phyloP scores from a whole-genome alignment of 2,888 invertebrate genomes.

The Gasteruption jaculator region DNA sequence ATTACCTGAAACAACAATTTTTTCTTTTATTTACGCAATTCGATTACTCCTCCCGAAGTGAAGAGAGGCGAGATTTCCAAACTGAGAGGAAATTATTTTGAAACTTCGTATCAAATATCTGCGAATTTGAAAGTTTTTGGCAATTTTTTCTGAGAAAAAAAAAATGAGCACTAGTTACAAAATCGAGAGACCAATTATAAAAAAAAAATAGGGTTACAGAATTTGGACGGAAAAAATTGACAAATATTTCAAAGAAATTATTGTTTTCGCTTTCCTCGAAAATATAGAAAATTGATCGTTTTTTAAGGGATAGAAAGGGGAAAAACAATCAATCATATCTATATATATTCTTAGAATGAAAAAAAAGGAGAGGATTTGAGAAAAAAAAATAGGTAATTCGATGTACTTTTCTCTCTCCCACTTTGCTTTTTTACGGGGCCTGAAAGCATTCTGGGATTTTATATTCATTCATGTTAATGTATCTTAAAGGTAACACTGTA shows the following conservation, averaged over 20 bases:
- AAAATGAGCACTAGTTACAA: too few species aligned
- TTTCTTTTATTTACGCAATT: conserved; percentile 1
- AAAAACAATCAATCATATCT: conserved; percentile 14
- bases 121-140: too few species aligned
- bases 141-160: too few species aligned
- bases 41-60: too few species aligned
- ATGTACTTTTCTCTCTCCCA: conserved; percentile 40
- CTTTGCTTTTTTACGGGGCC: conserved; percentile 43
- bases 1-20: conserved; percentile 21
- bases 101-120: too few species aligned
- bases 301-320: conserved; percentile 13
- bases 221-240: too few species aligned
- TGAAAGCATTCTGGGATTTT: conserved; percentile 45
- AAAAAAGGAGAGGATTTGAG: conserved; percentile 13
- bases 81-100: too few species aligned
- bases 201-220: too few species aligned
- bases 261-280: not conserved
- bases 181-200: too few species aligned
- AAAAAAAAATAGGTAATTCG: conserved; percentile 38
- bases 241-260: too few species aligned
- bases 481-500: conserved; percentile 26
- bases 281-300: not conserved
- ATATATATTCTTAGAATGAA: conserved; percentile 14
- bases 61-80: too few species aligned
- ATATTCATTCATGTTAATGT: conserved; percentile 42